Base-by-base conservation (phyloP, 2,797 vertebrate species). In the Astyanax mexicanus region DNA sequence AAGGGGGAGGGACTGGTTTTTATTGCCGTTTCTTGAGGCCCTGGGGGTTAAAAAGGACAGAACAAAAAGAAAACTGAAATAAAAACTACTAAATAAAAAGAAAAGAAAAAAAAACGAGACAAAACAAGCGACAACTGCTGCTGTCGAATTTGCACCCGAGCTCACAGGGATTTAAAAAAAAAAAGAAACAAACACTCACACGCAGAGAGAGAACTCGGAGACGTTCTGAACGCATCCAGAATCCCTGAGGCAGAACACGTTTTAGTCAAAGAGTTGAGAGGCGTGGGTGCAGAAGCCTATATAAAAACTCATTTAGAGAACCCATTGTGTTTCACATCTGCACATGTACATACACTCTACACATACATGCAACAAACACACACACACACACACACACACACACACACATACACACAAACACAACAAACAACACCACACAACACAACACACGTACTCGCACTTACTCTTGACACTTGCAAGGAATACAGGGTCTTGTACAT, bases 401-500 rank as follows among this genome's bases (percentile, higher is more conserved):
- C 55, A 61, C 42, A 40, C 69, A 72, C 64, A 72, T 55, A 64
- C 42, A 60, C 49, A 68, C 52, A 78, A 42, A 76, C 51, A 54
- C 68, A 77, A 51, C 52, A 68, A 21, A 66, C 49, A 71, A n/a
- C n/a, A n/a, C n/a, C 44, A 27, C 54, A 51, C 62, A 27, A n/a
- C n/a, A n/a, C n/a, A n/a, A n/a, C 27, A 66, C 29, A 49, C n/a
- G 10, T n/a, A n/a, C n/a, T 38, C 32, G 25, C 57, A 72, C 58
- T 27, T 58, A 60, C 62, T 57, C n/a, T 72, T 51, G 55, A 74
- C 62, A 74, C 72, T 78, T 35, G 60, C 71, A 91, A 94, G 94
- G 94, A 95, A 94, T 94, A 95, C 95, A 96, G 94, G 94, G 95
- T 95, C 94, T 95, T 95, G 95, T 95, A 95, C 92, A 95, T 95